Conservation (phyloP, 2,888 invertebrate species). For the Ectemnius continuus region DNA sequence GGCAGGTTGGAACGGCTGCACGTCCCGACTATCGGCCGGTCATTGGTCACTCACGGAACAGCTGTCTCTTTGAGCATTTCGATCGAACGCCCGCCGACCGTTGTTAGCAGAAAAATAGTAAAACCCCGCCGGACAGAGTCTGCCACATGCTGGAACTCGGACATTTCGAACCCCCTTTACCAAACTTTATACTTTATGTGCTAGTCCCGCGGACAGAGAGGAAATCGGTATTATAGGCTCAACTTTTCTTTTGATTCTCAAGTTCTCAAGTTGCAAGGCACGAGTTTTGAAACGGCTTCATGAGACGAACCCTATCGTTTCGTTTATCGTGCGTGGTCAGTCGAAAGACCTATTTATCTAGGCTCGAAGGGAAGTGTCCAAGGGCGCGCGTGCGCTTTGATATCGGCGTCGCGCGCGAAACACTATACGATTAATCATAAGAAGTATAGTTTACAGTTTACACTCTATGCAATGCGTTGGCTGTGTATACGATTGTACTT, state of each 20-base stretch:
- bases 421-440: constrained; percentile 48
- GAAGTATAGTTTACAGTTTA: constrained; percentile 50
- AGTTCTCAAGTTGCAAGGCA: constrained; percentile 75
- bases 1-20: constrained; percentile 58
- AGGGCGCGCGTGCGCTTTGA: constrained; percentile 37
- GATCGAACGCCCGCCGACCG: constrained; percentile 47
- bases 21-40: constrained; percentile 63
- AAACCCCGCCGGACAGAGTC: background rate
- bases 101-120: constrained; percentile 27
- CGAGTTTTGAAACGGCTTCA: constrained; percentile 71
- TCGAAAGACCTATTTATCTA: constrained; percentile 39
- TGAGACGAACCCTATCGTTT: constrained; percentile 49
- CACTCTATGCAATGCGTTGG: constrained; percentile 73
- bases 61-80: constrained; percentile 67
- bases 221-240: constrained; percentile 46
- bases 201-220: constrained; percentile 2
- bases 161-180: background rate
- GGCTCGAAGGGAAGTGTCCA: constrained; percentile 23
- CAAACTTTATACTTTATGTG: background rate
- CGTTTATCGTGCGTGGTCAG: constrained; percentile 1
- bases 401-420: constrained; percentile 40
- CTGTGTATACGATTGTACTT: constrained; percentile 78
- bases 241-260: constrained; percentile 56
- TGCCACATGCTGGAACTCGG: too few relatives aligned
- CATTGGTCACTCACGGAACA: constrained; percentile 71